Evolutionary conservation across 2,797 vertebrate species (phyloP).

Genomic region (Hydrolagus colliei): DNA sequence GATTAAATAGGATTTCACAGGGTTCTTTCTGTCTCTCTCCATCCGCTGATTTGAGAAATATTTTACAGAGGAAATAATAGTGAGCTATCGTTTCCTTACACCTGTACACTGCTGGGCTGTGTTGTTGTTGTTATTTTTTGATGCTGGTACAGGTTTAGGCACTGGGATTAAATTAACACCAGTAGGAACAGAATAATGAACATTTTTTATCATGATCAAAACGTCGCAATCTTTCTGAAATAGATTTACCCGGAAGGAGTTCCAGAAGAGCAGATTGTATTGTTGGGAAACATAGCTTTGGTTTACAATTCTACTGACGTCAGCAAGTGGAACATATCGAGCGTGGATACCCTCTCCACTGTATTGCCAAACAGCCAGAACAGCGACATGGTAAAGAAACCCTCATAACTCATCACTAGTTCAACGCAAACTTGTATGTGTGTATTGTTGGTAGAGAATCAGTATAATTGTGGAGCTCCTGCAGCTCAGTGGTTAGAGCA

Average conservation of each 20-base stretch:
- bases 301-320: conserved; percentile 35
- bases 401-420: neutral
- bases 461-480: too few relatives aligned
- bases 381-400: neutral
- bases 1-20: too few relatives aligned
- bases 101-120: too few relatives aligned
- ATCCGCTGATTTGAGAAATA: too few relatives aligned
- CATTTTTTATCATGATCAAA: too few relatives aligned
- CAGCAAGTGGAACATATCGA: conserved; percentile 36
- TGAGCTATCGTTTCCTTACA: too few relatives aligned
- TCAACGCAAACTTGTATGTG: conserved; percentile 21
- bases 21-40: too few relatives aligned
- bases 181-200: too few relatives aligned
- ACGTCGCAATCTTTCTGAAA: neutral
- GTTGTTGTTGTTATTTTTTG: neutral
- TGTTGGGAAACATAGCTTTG: conserved; percentile 35
- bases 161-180: neutral
- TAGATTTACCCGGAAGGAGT: conserved; percentile 33
- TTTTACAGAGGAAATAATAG: too few relatives aligned
- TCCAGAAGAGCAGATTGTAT: conserved; percentile 33
- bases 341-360: conserved; percentile 32
- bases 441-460: too few relatives aligned
- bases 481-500: too few relatives aligned
- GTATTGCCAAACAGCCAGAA: conserved; percentile 29
- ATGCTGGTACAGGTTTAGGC: neutral